A percentile compares a stretch with the other conserved stretches of the same genome.
Evolutionary conservation across 2,888 invertebrate species (phyloP).

Genomic region (Hanleya hanleyi): DNA sequence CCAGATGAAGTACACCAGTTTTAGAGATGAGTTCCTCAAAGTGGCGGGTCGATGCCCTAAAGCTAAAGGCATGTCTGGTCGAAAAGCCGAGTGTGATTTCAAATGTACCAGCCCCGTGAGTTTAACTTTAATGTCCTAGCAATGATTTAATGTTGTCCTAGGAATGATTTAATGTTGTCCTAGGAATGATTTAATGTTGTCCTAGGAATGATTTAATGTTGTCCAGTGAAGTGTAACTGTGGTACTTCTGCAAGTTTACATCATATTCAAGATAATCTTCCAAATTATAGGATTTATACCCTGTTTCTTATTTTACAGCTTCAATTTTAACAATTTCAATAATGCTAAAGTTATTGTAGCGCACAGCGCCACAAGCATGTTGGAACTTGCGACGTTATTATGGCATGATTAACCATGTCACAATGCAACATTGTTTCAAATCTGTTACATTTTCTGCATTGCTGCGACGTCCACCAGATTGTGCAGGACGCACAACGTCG

Average conservation of each 20-base stretch:
- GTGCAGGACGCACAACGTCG: no score
- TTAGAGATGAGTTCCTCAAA: slow-evolving; percentile 14
- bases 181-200: neutral
- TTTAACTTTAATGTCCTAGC: neutral
- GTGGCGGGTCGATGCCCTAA: neutral
- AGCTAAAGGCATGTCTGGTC: neutral
- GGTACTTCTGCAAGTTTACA: neutral
- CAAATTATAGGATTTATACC: no score
- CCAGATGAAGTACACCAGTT: slow-evolving; percentile 53
- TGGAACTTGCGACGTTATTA: no score
- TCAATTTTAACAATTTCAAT: no score
- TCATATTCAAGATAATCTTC: no score
- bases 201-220: neutral
- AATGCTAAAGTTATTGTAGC: no score
- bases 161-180: neutral
- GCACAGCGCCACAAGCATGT: no score
- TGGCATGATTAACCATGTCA: no score
- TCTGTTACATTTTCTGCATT: no score
- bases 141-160: neutral
- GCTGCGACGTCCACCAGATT: no score
- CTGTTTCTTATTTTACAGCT: no score
- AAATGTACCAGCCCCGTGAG: neutral
- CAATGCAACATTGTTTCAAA: no score
- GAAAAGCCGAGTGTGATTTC: neutral
- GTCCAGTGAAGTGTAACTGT: neutral